Conservation (phyloP, 2,888 invertebrate genomes). For the Matsumyia berberina region DNA sequence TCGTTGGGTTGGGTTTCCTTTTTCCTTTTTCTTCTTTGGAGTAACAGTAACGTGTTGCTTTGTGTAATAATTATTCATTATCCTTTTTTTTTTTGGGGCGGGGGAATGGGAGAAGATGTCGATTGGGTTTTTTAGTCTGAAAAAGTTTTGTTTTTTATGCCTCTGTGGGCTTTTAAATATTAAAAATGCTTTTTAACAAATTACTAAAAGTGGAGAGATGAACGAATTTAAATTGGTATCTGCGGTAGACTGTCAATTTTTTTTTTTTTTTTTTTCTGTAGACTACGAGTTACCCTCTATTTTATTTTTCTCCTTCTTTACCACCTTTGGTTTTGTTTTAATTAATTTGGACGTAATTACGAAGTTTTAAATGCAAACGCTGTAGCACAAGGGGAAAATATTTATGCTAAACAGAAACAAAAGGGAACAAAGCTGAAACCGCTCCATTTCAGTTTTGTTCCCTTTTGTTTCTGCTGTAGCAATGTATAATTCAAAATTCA, state of each 20-base stretch:
- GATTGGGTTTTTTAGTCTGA: constrained; percentile 17
- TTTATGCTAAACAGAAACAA: constrained; percentile 5
- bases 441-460: too few relatives aligned
- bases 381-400: neutral
- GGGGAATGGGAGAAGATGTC: neutral
- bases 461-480: constrained; percentile 15
- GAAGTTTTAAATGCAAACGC: constrained; percentile 52
- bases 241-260: constrained; percentile 39
- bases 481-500: constrained; percentile 60
- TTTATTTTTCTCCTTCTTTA: neutral
- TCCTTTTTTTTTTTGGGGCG: constrained; percentile 14
- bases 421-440: constrained; percentile 22
- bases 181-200: constrained; percentile 64
- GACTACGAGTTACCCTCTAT: constrained; percentile 34
- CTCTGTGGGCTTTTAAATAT: constrained; percentile 57
- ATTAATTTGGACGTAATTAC: constrained; percentile 66
- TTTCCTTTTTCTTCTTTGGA: constrained; percentile 20
- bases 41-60: constrained; percentile 64
- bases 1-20: constrained; percentile 23
- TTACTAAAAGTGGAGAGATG: constrained; percentile 17
- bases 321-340: constrained; percentile 39
- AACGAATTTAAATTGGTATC: constrained; percentile 47
- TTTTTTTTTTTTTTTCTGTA: neutral
- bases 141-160: constrained; percentile 46
- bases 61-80: constrained; percentile 66